A percentile compares a stretch with the other conserved stretches of the same genome.
Evolutionary conservation across 2,113 vertebrate species (phyloP).

Genomic region (Coracopsis vasa): DNA sequence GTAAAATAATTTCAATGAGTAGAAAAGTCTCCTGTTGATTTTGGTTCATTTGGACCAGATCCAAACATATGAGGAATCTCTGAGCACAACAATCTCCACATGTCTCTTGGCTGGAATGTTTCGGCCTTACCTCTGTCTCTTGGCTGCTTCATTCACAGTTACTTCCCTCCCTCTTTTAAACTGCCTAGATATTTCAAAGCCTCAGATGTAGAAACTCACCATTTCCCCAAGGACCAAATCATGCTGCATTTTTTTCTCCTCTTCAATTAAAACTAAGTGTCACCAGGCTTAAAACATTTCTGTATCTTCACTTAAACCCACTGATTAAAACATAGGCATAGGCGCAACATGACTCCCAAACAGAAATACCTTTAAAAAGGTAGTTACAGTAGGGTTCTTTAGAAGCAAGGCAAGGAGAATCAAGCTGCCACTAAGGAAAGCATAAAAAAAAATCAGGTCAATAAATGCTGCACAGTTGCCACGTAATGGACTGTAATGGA

Average conservation of each 20-base stretch:
- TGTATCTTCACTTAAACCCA: not conserved
- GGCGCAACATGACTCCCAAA: not conserved
- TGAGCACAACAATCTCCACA: not conserved
- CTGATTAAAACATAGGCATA: not conserved
- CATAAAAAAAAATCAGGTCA: not conserved
- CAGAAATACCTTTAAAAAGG: not conserved
- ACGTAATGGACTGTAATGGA: not conserved
- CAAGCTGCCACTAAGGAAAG: not conserved
- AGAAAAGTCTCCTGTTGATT: not conserved
- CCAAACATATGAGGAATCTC: not conserved
- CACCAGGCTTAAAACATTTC: not conserved
- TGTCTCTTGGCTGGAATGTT: not conserved
- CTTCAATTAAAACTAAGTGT: slow-evolving; percentile 10
- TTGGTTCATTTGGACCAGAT: not conserved
- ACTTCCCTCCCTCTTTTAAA: not conserved
- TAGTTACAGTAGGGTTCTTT: not conserved
- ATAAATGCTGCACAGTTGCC: not conserved
- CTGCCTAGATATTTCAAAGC: not conserved
- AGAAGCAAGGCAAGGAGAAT: not conserved
- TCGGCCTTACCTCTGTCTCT: not conserved
- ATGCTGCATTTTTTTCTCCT: not conserved
- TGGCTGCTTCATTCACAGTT: not conserved
- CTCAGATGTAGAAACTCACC: not conserved
- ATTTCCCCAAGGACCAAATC: slow-evolving; percentile 1
- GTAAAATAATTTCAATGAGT: not conserved